phyloP scores from a whole-genome alignment of 1,140 invertebrate species.

The Drosophila funebris region DNA sequence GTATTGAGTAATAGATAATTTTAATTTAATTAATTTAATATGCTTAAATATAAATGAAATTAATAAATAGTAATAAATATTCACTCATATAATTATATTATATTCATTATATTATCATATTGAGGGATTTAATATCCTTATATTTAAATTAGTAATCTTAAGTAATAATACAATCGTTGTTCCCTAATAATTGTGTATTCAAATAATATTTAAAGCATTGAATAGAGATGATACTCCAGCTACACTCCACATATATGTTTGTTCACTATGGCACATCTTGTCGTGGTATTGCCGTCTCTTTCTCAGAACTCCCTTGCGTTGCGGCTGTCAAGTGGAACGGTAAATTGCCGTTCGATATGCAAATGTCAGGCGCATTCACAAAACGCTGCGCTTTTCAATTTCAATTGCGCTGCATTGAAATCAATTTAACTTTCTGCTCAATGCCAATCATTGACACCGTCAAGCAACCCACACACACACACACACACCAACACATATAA shows the following conservation, averaged over 20 bases:
- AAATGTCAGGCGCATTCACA: conserved; percentile 74
- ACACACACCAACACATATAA: conserved; percentile 13
- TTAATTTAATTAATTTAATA: too few relatives aligned
- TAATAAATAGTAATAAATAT: too few relatives aligned
- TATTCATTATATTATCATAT: too few relatives aligned
- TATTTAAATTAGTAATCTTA: too few relatives aligned
- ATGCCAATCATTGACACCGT: conserved; percentile 75
- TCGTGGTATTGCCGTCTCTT: not conserved
- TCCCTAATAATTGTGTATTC: too few relatives aligned
- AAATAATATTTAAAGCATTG: not conserved
- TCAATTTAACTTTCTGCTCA: conserved; percentile 80
- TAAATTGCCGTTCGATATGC: conserved; percentile 75
- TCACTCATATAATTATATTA: too few relatives aligned
- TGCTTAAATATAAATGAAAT: too few relatives aligned
- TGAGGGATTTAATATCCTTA: too few relatives aligned
- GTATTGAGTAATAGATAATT: too few relatives aligned
- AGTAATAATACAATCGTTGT: too few relatives aligned
- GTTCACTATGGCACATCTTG: not conserved
- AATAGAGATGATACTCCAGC: not conserved
- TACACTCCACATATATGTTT: not conserved
- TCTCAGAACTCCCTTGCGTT: not conserved
- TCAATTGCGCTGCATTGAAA: conserved; percentile 78
- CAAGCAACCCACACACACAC: conserved; percentile 35
- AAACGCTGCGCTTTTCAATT: conserved; percentile 77
- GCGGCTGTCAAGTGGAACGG: conserved; percentile 68